A percentile compares a stretch with the other conserved stretches of the same genome.
phyloP scores from a whole-genome alignment of 2,888 invertebrate species.

The Salpingus planirostris region DNA sequence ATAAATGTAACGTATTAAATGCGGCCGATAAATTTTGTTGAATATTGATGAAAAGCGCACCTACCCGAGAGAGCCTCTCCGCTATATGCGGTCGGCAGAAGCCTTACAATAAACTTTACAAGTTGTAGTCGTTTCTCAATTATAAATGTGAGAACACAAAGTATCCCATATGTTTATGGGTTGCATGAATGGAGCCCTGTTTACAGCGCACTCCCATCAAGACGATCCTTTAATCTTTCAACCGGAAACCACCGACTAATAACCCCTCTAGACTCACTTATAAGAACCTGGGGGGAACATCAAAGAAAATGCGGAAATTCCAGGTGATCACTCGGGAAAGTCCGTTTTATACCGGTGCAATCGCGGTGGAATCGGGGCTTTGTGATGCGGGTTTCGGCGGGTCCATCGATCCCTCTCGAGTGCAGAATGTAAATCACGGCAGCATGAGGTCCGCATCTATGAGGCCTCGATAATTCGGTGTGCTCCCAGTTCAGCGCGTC shows the following conservation, averaged over 20 bases:
- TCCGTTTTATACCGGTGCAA: not conserved
- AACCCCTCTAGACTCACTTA: too few relatives aligned
- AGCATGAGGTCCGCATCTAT: constrained; percentile 37
- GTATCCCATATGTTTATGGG: constrained; percentile 27
- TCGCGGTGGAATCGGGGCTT: not conserved
- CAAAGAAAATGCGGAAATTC: too few relatives aligned
- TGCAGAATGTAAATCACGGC: constrained; percentile 36
- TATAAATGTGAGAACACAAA: constrained; percentile 37
- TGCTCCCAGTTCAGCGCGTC: too few relatives aligned
- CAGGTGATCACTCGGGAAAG: constrained; percentile 5
- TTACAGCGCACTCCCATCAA: too few relatives aligned
- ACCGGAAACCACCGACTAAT: too few relatives aligned
- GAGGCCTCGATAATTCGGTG: constrained; percentile 36
- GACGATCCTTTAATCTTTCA: too few relatives aligned
- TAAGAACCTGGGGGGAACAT: too few relatives aligned
- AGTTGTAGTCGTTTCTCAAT: constrained; percentile 37
- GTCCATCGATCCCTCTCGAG: constrained; percentile 23
- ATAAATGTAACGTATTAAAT: constrained; percentile 25
- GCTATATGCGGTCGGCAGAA: constrained; percentile 33
- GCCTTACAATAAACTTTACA: constrained; percentile 38
- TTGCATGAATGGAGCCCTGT: constrained; percentile 19
- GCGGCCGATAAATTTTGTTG: constrained; percentile 28
- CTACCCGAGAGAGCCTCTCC: constrained; percentile 19
- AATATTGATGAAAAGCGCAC: constrained; percentile 31
- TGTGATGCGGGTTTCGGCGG: constrained; percentile 18